Percentiles rank a stretch among this genome's conserved stretches.
Conservation (phyloP, 2,888 invertebrate species). For the Isoperla grammatica region DNA sequence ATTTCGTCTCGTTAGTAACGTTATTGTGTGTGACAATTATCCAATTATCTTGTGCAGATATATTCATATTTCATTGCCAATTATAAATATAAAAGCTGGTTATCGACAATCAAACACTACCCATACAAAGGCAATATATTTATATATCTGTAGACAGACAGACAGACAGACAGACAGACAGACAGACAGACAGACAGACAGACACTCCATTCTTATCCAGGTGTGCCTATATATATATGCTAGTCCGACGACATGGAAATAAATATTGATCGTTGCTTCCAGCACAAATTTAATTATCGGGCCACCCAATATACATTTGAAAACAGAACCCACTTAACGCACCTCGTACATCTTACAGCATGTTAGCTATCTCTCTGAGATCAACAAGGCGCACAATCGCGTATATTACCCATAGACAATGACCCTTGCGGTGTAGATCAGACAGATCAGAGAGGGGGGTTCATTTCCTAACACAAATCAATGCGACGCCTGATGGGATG, state of each 20-base stretch:
- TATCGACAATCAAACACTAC: no score
- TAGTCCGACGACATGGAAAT: conserved; percentile 4
- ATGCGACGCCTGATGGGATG: conserved; percentile 18
- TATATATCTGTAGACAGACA: no score
- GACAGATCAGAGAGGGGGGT: background rate
- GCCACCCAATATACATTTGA: conserved; percentile 12
- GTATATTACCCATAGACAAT: conserved; percentile 12
- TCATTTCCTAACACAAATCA: conserved; percentile 22
- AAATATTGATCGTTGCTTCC: conserved; percentile 16
- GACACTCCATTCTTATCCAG: no score
- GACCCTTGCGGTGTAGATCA: conserved; percentile 2
- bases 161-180: no score
- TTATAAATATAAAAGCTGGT: no score
- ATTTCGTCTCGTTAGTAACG: no score
- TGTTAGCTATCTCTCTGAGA: conserved; percentile 3
- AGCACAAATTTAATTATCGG: conserved; percentile 25
- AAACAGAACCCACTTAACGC: conserved; percentile 9
- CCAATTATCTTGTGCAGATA: no score
- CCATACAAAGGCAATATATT: no score
- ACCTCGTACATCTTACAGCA: conserved; percentile 5
- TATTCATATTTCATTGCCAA: no score
- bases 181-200: no score
- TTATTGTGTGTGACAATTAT: no score
- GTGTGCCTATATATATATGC: no score
- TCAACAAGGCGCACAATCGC: conserved; percentile 14